These are phyloP conservation scores for Amniataba percoides DNA, from an alignment of 2,797 vertebrate genomes.

Conservation along the genomic window DNA sequence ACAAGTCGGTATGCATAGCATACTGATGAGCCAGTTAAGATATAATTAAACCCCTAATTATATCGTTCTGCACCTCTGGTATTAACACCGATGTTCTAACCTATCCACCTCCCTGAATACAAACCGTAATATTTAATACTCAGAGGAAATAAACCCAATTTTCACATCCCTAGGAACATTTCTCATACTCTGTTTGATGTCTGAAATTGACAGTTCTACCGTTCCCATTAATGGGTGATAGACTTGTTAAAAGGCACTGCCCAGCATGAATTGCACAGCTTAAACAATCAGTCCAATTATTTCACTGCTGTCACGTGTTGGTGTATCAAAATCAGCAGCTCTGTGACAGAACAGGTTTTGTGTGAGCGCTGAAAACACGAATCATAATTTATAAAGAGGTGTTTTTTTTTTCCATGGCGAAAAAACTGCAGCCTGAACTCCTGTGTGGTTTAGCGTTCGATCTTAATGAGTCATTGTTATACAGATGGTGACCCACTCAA, in stretches of 20 bases:
- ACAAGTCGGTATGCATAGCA: conserved; percentile 44
- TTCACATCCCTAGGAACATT: conserved; percentile 53
- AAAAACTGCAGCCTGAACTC: conserved; percentile 13
- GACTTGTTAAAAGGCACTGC: conserved; percentile 26
- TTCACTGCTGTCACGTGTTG: too few relatives aligned
- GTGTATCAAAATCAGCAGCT: too few relatives aligned
- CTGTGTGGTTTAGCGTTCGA: conserved; percentile 17
- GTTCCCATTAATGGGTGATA: conserved; percentile 26
- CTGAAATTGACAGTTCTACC: conserved; percentile 25
- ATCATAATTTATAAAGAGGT: not conserved
- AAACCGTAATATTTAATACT: conserved; percentile 53
- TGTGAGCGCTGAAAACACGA: not conserved
- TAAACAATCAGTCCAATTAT: conserved; percentile 16
- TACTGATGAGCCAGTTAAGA: conserved; percentile 69
- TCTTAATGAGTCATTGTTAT: conserved; percentile 43
- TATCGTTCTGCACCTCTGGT: conserved; percentile 71
- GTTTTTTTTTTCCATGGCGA: not conserved
- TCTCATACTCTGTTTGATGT: conserved; percentile 51
- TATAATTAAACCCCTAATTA: conserved; percentile 77
- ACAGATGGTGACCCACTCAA: conserved; percentile 29
- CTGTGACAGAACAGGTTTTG: not conserved
- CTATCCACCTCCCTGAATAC: conserved; percentile 59
- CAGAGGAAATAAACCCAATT: conserved; percentile 57
- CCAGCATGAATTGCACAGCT: conserved; percentile 16
- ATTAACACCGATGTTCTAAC: conserved; percentile 68